phyloP scores from a whole-genome alignment of 2,113 vertebrate species.

The Rutilus rutilus region DNA sequence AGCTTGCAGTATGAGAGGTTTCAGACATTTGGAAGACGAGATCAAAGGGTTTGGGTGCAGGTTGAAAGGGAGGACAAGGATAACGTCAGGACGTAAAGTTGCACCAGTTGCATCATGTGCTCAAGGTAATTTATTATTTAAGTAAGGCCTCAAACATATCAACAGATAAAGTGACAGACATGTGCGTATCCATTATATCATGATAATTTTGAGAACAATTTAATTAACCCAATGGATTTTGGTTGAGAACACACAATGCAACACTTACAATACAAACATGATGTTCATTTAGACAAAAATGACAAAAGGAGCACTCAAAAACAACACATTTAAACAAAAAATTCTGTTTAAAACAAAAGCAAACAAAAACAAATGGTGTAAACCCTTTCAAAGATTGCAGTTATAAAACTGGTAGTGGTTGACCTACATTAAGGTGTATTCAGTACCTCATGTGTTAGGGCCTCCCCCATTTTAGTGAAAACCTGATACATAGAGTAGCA shows the following conservation, averaged over 20 bases:
- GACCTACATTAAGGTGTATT: slow-evolving; percentile 34
- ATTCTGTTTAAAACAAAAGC: neutral
- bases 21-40: slow-evolving; percentile 46
- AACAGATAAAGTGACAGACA: neutral
- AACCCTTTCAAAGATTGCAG: slow-evolving; percentile 44
- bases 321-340: slow-evolving; percentile 18
- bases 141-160: slow-evolving; percentile 24
- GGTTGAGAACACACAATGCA: slow-evolving; percentile 47
- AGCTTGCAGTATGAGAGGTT: slow-evolving; percentile 35
- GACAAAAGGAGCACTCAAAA: slow-evolving; percentile 19
- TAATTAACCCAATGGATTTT: neutral
- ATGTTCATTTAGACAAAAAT: slow-evolving; percentile 41
- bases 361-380: slow-evolving; percentile 41
- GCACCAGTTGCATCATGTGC: slow-evolving; percentile 49
- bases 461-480: slow-evolving; percentile 39
- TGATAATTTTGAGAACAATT: slow-evolving; percentile 3
- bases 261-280: slow-evolving; percentile 44
- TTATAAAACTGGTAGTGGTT: slow-evolving; percentile 46
- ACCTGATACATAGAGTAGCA: slow-evolving; percentile 34
- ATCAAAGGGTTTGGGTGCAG: slow-evolving; percentile 34
- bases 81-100: neutral
- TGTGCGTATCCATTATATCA: slow-evolving; percentile 23
- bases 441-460: slow-evolving; percentile 14
- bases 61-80: neutral
- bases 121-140: slow-evolving; percentile 34